Evolutionary conservation across 92 coral and sea anemone species (phyloP).

Genomic region (Actinostola sp.): DNA sequence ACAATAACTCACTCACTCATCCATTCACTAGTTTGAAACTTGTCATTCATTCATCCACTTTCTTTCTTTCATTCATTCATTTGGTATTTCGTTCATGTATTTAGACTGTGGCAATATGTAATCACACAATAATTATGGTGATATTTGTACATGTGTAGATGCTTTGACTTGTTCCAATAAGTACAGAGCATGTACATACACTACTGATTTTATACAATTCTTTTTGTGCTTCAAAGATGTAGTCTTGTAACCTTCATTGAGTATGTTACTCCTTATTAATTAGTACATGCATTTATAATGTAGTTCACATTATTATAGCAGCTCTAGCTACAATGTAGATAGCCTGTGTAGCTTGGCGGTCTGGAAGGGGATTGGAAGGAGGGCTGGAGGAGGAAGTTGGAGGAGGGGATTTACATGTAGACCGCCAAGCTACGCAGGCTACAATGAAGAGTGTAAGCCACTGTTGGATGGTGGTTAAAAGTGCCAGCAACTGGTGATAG

Average conservation of each 20-base stretch:
- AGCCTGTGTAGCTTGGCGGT: too few species aligned
- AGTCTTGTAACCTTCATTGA: constrained; percentile 10
- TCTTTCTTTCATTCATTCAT: not conserved
- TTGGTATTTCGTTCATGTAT: too few species aligned
- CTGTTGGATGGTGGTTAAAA: too few species aligned
- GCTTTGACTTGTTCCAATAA: not conserved
- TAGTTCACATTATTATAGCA: too few species aligned
- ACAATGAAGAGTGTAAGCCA: too few species aligned
- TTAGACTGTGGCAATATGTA: not conserved
- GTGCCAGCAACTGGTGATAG: too few species aligned
- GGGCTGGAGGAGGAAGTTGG: too few species aligned
- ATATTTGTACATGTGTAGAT: not conserved
- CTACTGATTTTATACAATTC: not conserved
- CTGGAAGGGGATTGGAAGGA: too few species aligned
- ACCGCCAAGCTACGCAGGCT: too few species aligned
- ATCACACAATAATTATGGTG: not conserved
- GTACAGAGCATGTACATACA: not conserved
- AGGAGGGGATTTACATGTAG: too few species aligned
- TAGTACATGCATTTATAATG: not conserved
- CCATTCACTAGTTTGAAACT: not conserved
- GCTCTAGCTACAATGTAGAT: too few species aligned
- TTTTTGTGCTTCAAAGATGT: constrained; percentile 37
- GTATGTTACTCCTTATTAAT: not conserved
- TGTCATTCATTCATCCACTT: too few species aligned
- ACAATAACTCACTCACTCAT: not conserved